phyloP scores from a whole-genome alignment of 1,140 invertebrate genomes.

The Druon quercuslanigerum region DNA sequence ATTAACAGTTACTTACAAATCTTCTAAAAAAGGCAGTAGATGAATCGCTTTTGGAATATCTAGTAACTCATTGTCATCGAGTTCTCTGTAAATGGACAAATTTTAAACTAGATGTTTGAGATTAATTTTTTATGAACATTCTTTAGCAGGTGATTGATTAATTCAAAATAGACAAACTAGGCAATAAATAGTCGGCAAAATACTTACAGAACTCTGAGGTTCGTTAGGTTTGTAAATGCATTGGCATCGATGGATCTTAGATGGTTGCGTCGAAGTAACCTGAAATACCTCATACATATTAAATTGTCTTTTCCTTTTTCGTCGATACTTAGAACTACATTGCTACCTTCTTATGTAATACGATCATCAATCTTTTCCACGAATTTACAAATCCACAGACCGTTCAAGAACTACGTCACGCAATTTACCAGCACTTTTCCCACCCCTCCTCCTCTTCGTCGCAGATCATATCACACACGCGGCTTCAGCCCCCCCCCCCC shows the following conservation, averaged over 20 bases:
- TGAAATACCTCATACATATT: conserved; percentile 66
- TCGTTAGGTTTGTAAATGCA: conserved; percentile 81
- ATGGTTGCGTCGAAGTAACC: conserved; percentile 82
- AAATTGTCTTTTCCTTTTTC: conserved; percentile 54
- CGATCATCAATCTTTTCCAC: conserved; percentile 24
- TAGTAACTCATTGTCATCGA: conserved; percentile 84
- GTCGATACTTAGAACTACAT: conserved; percentile 43
- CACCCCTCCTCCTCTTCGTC: too few relatives aligned
- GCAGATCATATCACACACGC: too few relatives aligned
- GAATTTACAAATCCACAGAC: background rate
- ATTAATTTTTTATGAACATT: conserved; percentile 55
- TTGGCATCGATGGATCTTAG: conserved; percentile 80
- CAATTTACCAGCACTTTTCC: too few relatives aligned
- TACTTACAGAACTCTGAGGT: conserved; percentile 84
- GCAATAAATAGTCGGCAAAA: conserved; percentile 51
- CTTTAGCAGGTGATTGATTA: background rate
- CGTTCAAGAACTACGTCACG: too few relatives aligned
- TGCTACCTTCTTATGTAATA: conserved; percentile 23
- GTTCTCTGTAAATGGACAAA: conserved; percentile 76
- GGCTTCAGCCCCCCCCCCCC: too few relatives aligned
- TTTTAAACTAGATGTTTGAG: conserved; percentile 34
- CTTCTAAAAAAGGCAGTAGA: conserved; percentile 80
- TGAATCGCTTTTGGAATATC: conserved; percentile 80
- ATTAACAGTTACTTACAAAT: conserved; percentile 80
- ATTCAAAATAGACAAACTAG: conserved; percentile 24